Evolutionary conservation across 2,888 invertebrate genomes (phyloP).

Genomic region (Drosophila infuscata): DNA sequence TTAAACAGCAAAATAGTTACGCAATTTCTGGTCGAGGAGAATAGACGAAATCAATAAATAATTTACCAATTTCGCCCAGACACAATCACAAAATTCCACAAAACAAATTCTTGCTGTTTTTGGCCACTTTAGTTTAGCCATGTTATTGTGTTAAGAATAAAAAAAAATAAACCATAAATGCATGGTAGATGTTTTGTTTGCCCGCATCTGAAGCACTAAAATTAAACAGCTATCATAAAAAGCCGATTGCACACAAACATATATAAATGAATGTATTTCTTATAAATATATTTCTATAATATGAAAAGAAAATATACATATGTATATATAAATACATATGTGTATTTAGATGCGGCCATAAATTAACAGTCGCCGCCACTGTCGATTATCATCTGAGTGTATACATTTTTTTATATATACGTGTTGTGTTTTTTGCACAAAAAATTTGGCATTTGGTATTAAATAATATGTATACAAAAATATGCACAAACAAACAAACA

Average conservation of each 20-base stretch:
- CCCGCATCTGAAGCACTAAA: neutral
- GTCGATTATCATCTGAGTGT: constrained; percentile 66
- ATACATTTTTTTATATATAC: constrained; percentile 19
- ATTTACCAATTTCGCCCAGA: neutral
- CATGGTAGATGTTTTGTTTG: neutral
- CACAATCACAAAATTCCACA: neutral
- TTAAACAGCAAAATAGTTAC: neutral
- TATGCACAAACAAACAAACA: neutral
- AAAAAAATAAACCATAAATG: neutral
- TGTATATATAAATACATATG: neutral
- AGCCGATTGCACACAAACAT: neutral
- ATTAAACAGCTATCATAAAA: neutral
- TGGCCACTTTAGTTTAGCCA: neutral
- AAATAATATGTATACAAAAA: neutral
- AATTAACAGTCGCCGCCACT: constrained; percentile 48
- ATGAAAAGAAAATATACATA: constrained; percentile 23
- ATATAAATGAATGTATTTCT: constrained; percentile 24
- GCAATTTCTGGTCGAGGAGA: neutral
- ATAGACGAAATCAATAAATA: neutral
- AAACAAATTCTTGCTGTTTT: neutral
- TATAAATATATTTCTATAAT: constrained; percentile 34
- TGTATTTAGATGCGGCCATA: constrained; percentile 41
- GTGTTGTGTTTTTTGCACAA: neutral
- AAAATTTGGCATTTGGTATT: neutral
- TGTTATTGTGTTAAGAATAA: neutral